A percentile compares a stretch with the other conserved stretches of the same genome.
Evolutionary conservation across 2,797 vertebrate species (phyloP).

Genomic region (Meriones psammophilus): DNA sequence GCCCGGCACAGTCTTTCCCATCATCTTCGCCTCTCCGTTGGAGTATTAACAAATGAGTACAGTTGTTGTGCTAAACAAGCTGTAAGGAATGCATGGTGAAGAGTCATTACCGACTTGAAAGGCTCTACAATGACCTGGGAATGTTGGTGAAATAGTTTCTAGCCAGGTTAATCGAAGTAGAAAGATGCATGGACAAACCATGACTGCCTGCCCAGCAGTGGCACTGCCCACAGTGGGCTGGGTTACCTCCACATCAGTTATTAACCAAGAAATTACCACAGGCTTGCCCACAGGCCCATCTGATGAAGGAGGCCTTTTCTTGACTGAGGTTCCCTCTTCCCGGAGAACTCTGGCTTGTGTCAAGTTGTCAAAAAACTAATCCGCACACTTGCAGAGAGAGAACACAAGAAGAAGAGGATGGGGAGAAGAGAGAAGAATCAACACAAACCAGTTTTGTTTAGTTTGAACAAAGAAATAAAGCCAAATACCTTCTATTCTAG

Average conservation of each 20-base stretch:
- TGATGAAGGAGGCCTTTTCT: background rate
- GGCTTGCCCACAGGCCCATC: no score
- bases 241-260: background rate
- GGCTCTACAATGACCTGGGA: background rate
- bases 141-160: background rate
- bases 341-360: background rate
- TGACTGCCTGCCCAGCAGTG: background rate
- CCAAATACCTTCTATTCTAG: background rate
- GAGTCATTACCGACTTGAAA: background rate
- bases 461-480: background rate
- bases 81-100: background rate
- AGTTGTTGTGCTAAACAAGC: background rate
- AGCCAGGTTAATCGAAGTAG: background rate
- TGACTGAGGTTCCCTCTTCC: background rate
- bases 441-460: background rate
- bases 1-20: background rate
- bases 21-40: background rate
- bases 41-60: background rate
- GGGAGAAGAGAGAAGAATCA: background rate
- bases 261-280: background rate
- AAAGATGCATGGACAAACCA: background rate
- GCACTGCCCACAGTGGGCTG: background rate
- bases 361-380: background rate
- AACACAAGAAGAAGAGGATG: fast-evolving
- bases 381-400: background rate